These are phyloP conservation scores for Enteromius paludinosus DNA, from an alignment of 2,797 vertebrate genomes.

Conservation along the genomic window DNA sequence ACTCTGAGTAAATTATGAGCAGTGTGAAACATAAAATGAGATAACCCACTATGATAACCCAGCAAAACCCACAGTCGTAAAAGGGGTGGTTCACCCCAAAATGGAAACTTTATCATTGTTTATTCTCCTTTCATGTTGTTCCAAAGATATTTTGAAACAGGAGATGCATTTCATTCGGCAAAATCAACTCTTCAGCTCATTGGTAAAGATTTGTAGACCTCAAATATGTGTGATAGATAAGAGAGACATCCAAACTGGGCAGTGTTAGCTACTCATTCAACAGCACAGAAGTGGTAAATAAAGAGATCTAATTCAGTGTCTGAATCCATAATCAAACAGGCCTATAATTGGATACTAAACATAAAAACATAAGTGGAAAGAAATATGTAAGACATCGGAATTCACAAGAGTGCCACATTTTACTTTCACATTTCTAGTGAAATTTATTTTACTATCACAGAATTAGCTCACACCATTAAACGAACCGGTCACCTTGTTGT, in stretches of 20 bases:
- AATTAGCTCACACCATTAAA: slow-evolving; percentile 13
- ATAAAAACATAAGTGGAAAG: background rate
- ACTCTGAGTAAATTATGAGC: background rate
- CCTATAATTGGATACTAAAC: background rate
- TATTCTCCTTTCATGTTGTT: background rate
- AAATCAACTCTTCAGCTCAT: background rate
- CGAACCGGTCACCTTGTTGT: background rate
- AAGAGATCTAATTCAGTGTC: background rate
- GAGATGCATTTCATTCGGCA: background rate
- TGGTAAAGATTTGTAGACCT: background rate
- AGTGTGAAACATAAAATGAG: background rate
- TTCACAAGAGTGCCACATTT: background rate
- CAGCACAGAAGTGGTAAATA: background rate
- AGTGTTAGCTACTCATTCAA: background rate
- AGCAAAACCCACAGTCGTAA: background rate
- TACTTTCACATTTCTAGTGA: background rate
- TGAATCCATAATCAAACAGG: background rate
- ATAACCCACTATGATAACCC: background rate
- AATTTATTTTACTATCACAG: background rate
- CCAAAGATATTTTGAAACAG: background rate
- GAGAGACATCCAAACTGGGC: background rate
- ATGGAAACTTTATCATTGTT: background rate
- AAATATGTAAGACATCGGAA: background rate
- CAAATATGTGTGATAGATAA: background rate
- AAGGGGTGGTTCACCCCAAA: background rate